Conservation (phyloP, 2,113 vertebrate species). For the Mastomys coucha region DNA sequence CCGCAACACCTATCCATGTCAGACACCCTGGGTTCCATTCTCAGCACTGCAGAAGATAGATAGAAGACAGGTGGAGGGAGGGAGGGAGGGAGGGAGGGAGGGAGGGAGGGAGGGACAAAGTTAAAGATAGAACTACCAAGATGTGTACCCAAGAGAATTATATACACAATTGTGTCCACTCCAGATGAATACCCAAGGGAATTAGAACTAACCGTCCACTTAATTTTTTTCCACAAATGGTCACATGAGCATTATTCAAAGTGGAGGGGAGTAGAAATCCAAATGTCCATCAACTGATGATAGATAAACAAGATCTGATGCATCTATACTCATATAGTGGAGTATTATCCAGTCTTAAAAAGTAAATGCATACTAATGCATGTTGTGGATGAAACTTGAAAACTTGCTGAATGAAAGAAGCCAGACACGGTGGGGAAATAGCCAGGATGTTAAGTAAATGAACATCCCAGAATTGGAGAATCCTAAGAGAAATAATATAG, state of each 20-base stretch:
- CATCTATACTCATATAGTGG: not conserved
- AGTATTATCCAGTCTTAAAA: not conserved
- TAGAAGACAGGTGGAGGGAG: too few relatives aligned
- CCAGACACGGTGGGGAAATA: not conserved
- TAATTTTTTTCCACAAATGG: not conserved
- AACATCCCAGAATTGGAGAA: not conserved
- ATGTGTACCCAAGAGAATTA: not conserved
- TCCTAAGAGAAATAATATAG: not conserved
- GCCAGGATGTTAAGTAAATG: too few relatives aligned
- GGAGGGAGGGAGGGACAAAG: not conserved
- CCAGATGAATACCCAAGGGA: not conserved
- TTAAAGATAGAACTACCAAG: not conserved
- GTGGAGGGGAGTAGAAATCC: too few relatives aligned
- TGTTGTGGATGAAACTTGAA: not conserved
- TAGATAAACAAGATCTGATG: not conserved
- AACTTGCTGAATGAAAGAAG: not conserved
- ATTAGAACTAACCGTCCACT: not conserved
- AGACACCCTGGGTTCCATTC: not conserved
- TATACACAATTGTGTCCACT: not conserved
- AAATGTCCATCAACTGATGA: not conserved
- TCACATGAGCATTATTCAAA: not conserved
- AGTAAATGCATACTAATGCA: not conserved
- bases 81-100: not conserved
- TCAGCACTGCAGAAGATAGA: not conserved
- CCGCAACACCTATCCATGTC: rapidly evolving